Evolutionary conservation across 2,888 invertebrate species (phyloP), one percentile per base, ranked within the genome.

Genomic region (Hypomecis atomaria): DNA sequence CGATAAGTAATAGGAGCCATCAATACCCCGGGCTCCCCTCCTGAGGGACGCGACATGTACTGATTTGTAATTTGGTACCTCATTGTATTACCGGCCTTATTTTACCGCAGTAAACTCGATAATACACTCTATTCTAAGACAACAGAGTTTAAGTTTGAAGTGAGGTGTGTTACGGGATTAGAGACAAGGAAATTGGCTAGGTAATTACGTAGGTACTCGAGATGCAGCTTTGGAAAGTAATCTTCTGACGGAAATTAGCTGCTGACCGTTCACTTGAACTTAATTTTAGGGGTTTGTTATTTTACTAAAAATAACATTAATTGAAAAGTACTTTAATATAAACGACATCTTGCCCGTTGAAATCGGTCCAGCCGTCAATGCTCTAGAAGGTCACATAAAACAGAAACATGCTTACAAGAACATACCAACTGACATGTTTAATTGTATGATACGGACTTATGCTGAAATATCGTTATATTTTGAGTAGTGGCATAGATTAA

Each of bases 31-130:
- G 59, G 63, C 66, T 61, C 37, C 66, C 63, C 69, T 63, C 72
- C 73, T 63, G 57, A 40, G 71, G 71, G 72, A 69, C 63, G 50
- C 70, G 73, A 73, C 71, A 71, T 71, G 74, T 73, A 73, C 78
- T 77, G 74, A 79, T 83, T 79, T 79, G 79, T 78, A 78, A 81
- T 80, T 79, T 75, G 73, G 71, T 67, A 73, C 70, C 64, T 66
- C 66, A 62, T 53, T 66, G 54, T 57, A 60, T 65, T 61, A 59
- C 63, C 63, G 59, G 49, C 47, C 49, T 59, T 56, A 55, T 49
- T 62, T 38, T 36, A 44, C 45, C 44, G 53, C 42, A 11, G 11
- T 4, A 23, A 47, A 58, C 10, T 10, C 38, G 7, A 66, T 59
- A 56, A 45, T 43, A 48, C n/a, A 55, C 65, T 65, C 45, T 69